Evolutionary conservation across 2,797 vertebrate species (phyloP).

Genomic region (Brotogeris chrysoptera): DNA sequence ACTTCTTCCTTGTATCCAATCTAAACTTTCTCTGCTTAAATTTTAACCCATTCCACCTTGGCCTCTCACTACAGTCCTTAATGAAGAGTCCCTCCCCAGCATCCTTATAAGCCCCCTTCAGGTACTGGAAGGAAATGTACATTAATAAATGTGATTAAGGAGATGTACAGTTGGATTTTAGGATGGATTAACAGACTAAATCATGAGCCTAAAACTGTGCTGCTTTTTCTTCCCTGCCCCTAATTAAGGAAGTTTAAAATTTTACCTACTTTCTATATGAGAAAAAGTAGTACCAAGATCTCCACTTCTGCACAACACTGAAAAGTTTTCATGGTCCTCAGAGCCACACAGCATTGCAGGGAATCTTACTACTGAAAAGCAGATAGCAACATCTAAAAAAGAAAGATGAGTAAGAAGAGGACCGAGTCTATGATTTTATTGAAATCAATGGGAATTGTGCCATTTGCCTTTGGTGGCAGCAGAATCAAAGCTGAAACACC

Average conservation of each 20-base stretch:
- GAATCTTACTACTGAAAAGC: background rate
- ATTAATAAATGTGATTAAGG: background rate
- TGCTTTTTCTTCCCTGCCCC: background rate
- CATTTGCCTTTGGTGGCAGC: constrained; percentile 46
- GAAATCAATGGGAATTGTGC: constrained; percentile 44
- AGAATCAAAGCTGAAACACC: constrained; percentile 46
- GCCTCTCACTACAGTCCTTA: background rate
- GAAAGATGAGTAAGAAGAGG: constrained; percentile 22
- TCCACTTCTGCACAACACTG: background rate
- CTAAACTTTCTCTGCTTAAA: no score
- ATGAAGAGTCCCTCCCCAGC: background rate
- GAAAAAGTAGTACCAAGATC: background rate
- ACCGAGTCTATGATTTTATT: constrained; percentile 15
- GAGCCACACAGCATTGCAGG: background rate
- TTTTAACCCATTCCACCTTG: no score
- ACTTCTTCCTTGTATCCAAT: no score
- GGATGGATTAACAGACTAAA: background rate
- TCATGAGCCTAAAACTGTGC: background rate
- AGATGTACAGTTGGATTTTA: background rate
- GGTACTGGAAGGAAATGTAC: background rate
- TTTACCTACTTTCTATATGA: background rate
- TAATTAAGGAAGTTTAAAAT: background rate
- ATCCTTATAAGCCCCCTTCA: background rate
- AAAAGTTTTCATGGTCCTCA: background rate
- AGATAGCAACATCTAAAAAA: background rate